Evolutionary conservation across 2,888 invertebrate species (phyloP).

Genomic region (Agrochola circellaris): DNA sequence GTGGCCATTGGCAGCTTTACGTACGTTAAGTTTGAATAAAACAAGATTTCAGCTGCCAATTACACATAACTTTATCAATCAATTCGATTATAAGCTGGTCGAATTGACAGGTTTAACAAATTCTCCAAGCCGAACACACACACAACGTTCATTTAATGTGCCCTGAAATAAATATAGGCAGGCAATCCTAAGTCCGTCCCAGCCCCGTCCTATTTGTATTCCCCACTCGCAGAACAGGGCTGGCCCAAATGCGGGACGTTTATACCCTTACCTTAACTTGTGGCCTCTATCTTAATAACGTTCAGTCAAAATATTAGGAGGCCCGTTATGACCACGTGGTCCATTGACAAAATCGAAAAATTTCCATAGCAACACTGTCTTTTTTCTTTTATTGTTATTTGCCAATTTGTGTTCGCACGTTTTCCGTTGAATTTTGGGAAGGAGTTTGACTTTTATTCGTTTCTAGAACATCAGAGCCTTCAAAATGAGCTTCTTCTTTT

Average conservation of each 20-base stretch:
- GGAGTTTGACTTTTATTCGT: background rate
- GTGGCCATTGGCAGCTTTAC: background rate
- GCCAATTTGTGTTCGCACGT: constrained; percentile 29
- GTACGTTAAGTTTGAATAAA: background rate
- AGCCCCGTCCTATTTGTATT: constrained; percentile 78
- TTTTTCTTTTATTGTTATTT: constrained; percentile 41
- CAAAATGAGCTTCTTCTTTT: too few relatives aligned
- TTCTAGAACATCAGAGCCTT: background rate
- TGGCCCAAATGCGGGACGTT: constrained; percentile 77
- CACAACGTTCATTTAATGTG: background rate
- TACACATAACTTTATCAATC: background rate
- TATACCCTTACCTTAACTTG: constrained; percentile 80
- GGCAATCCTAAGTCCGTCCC: constrained; percentile 51
- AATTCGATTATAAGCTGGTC: background rate
- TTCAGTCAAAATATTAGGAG: constrained; percentile 77
- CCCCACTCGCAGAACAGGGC: constrained; percentile 71
- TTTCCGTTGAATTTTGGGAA: constrained; percentile 1
- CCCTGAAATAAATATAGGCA: background rate
- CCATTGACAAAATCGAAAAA: constrained; percentile 62
- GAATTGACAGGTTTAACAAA: background rate
- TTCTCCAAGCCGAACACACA: background rate
- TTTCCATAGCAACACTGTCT: constrained; percentile 16
- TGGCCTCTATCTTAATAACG: constrained; percentile 81
- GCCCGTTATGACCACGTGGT: constrained; percentile 55
- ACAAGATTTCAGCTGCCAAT: background rate